phyloP scores from a whole-genome alignment of 2,888 invertebrate genomes.

The Thymelicus lineola region DNA sequence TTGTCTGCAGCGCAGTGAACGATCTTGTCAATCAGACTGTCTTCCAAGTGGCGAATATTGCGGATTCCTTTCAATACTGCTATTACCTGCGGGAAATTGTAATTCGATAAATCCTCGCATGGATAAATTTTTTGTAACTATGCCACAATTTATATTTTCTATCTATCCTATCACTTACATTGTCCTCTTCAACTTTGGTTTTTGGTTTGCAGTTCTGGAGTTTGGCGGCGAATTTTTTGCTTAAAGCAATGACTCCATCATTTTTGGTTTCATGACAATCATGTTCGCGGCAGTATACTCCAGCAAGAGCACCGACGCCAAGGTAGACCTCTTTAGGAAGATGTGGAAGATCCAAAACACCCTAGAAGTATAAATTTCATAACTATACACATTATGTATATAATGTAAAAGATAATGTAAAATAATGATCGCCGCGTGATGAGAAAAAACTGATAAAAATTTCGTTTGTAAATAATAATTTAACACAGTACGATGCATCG shows the following conservation, averaged over 20 bases:
- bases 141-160: too few relatives aligned
- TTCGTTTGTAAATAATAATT: too few relatives aligned
- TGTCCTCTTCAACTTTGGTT: constrained; percentile 88
- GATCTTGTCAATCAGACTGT: constrained; percentile 85
- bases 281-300: constrained; percentile 89
- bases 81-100: constrained; percentile 74
- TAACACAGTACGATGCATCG: neutral
- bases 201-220: constrained; percentile 88
- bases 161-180: constrained; percentile 57
- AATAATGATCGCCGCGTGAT: neutral
- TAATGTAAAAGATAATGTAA: neutral
- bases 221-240: constrained; percentile 87
- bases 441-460: neutral
- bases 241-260: constrained; percentile 86
- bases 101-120: neutral
- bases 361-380: constrained; percentile 56
- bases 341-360: constrained; percentile 85
- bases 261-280: constrained; percentile 78
- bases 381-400: too few relatives aligned
- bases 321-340: constrained; percentile 89
- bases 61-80: constrained; percentile 92
- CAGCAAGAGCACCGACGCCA: constrained; percentile 90
- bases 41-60: constrained; percentile 89
- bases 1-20: constrained; percentile 86
- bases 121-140: too few relatives aligned